These are phyloP conservation scores for Lepidurus packardi DNA, from an alignment of 1,140 invertebrate species.

Conservation along the genomic window DNA sequence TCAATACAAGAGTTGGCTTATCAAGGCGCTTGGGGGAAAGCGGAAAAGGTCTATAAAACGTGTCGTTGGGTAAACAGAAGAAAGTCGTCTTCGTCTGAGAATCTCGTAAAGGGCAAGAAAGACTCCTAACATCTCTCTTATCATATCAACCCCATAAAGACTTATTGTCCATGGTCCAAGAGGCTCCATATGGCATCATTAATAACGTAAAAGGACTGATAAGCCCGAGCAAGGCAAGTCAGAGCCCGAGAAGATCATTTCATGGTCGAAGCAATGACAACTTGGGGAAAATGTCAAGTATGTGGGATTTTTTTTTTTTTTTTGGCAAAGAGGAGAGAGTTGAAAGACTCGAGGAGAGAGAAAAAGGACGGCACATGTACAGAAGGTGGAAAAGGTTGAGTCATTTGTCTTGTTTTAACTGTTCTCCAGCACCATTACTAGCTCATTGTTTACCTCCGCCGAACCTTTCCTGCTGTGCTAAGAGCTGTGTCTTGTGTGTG, in stretches of 20 bases:
- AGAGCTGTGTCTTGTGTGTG: neutral
- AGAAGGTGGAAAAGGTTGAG: constrained; percentile 18
- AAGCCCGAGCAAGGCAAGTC: neutral
- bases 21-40: neutral
- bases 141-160: constrained; percentile 16
- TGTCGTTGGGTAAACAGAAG: constrained; percentile 10
- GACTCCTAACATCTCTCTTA: neutral
- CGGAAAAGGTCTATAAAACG: constrained; percentile 11
- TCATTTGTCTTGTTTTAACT: constrained; percentile 20
- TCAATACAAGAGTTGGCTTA: neutral
- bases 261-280: neutral
- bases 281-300: constrained; percentile 8
- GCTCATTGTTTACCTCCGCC: constrained; percentile 8
- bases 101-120: neutral
- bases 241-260: neutral
- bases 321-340: neutral
- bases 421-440: constrained; percentile 6
- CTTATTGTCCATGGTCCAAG: neutral
- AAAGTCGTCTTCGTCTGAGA: neutral
- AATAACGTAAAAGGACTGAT: constrained; percentile 6
- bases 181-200: constrained; percentile 1
- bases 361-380: neutral
- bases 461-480: constrained; percentile 2
- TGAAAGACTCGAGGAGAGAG: neutral
- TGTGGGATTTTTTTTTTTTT: neutral